Evolutionary conservation across 1,140 invertebrate genomes (phyloP), one percentile per base, ranked within the genome.

Genomic region (Camponotus vicinus): DNA sequence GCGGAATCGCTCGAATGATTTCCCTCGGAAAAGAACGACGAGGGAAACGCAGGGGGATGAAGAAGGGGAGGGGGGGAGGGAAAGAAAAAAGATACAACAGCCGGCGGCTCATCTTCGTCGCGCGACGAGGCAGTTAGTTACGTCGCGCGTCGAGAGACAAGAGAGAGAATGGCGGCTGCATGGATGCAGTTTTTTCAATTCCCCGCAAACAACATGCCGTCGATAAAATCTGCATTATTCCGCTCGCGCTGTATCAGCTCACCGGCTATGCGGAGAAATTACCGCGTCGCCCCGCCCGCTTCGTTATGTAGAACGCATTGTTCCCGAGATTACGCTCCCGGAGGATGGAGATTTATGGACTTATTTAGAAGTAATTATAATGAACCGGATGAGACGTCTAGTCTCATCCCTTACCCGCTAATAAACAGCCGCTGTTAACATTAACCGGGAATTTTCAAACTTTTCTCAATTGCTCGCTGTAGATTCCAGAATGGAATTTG

Each of bases 211-310:
- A 69, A 67, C 34, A n/a, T 69, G 37, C 70, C 73, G 83, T 86
- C 88, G 88, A 89, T 89, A 83, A 89, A 89, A 89, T 86, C 70
- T 78, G 59, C 84, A 83, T 89, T 73, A 73, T 45, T 61, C 76
- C 15, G 69, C 2, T 69, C 15, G 69, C 2, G 37, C 37, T 15
- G 40, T 78, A 76, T 88, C 70, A 75, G 49, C 77, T 86, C 69
- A 69, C 55, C 27, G 69, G 73, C 27, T 42, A 13, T 11, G 32
- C 18, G 21, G 37, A 45, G n/a, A 78, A 49, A 77, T 37, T 9
- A 13, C 49, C n/a, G 69, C n/a, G 7, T 9, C 21, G 63, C 77
- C 18, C 18, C 34, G 40, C n/a, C 63, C 52, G 55, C 49, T 40
- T 73, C 59, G 71, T 45, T 78, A 67, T 66, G 27, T 84, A 59